phyloP scores from a whole-genome alignment of 1,140 invertebrate genomes.

The Stenopsyche tienmushanensis region DNA sequence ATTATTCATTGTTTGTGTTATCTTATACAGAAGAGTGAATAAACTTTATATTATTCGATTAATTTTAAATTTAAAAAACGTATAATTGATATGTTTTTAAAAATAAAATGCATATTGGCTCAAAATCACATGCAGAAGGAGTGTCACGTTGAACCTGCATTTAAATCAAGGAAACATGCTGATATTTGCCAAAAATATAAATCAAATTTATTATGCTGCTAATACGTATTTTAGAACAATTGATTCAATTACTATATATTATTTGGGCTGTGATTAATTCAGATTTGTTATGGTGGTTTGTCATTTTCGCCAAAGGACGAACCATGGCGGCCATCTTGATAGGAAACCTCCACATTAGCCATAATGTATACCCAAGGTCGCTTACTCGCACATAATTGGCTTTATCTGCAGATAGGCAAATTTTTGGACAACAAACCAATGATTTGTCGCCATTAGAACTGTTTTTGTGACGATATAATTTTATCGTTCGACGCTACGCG shows the following conservation, averaged over 20 bases:
- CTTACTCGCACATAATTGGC: not conserved
- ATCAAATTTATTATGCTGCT: no score
- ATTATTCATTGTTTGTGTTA: not conserved
- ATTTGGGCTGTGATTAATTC: no score
- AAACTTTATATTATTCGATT: not conserved
- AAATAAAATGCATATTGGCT: not conserved
- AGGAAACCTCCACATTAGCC: not conserved
- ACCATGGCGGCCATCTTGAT: slow-evolving; percentile 19
- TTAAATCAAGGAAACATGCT: no score
- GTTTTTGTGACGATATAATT: not conserved
- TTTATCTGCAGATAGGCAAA: not conserved
- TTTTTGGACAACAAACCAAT: not conserved
- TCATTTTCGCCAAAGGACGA: not conserved
- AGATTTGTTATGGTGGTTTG: no score
- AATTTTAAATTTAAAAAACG: no score
- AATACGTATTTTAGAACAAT: no score
- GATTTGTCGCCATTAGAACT: not conserved
- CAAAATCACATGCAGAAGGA: not conserved
- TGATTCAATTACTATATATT: no score
- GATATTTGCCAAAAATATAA: no score
- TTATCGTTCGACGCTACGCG: not conserved
- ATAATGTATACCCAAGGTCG: not conserved
- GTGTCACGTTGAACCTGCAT: no score
- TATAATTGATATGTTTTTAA: slow-evolving; percentile 1
- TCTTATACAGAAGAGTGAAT: not conserved